Conservation (phyloP, 2,888 invertebrate genomes). For the Melieria crassipennis region DNA sequence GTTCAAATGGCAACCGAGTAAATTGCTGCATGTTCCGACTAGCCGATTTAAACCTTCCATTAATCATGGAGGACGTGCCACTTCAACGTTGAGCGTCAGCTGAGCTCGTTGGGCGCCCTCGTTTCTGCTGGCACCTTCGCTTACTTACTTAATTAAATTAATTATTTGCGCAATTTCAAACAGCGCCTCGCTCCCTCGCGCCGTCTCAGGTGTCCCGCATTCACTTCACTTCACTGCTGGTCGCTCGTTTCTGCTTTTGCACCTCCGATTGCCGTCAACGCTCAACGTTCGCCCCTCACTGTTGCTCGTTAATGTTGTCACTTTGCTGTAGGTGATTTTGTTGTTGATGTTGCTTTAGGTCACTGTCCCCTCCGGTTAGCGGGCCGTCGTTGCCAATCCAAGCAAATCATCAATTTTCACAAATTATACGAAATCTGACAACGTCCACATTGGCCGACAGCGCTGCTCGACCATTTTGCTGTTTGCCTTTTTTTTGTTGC, state of each 20-base stretch:
- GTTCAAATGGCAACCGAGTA: too few relatives aligned
- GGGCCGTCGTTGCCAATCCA: background rate
- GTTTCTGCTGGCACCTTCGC: too few relatives aligned
- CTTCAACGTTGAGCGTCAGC: too few relatives aligned
- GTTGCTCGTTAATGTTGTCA: background rate
- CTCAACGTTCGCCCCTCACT: background rate
- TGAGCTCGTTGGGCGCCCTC: too few relatives aligned
- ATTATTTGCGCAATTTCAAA: background rate
- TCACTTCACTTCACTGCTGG: too few relatives aligned
- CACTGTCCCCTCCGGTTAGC: background rate
- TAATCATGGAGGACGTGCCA: too few relatives aligned
- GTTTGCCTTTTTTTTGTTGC: background rate
- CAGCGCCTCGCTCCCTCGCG: too few relatives aligned
- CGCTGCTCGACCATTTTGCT: background rate
- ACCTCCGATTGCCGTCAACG: background rate
- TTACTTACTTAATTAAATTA: conserved; percentile 1
- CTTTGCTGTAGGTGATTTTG: background rate
- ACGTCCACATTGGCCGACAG: background rate
- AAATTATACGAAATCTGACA: conserved; percentile 1
- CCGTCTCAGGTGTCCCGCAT: too few relatives aligned
- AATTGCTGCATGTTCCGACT: too few relatives aligned
- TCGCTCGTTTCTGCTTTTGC: background rate
- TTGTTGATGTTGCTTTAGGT: background rate
- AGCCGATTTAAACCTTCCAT: too few relatives aligned
- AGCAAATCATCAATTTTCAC: background rate